Percentiles rank a stretch among this genome's conserved stretches.
phyloP scores from a whole-genome alignment of 2,888 invertebrate genomes.

The Ypsolopha scabrella region DNA sequence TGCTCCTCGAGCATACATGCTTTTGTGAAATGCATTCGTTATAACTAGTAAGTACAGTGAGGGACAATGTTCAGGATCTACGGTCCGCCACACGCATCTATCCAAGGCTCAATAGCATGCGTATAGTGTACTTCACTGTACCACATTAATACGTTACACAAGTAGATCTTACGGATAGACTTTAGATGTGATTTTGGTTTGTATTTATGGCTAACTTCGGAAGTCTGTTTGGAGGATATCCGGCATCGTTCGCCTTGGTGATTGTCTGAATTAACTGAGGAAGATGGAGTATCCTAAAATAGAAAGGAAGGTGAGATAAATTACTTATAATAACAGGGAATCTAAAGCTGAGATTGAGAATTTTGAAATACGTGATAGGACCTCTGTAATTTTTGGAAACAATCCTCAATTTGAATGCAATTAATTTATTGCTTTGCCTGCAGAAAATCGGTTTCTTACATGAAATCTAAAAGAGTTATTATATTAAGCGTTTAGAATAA shows the following conservation, averaged over 20 bases:
- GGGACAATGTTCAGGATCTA: constrained; percentile 25
- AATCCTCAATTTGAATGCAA: neutral
- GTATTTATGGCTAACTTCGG: too few relatives aligned
- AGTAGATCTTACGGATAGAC: too few relatives aligned
- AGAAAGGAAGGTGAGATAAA: neutral
- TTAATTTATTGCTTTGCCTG: too few relatives aligned
- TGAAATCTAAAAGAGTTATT: too few relatives aligned
- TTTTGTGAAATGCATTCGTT: too few relatives aligned
- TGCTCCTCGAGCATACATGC: too few relatives aligned
- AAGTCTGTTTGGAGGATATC: constrained; percentile 17
- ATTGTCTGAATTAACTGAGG: constrained; percentile 1
- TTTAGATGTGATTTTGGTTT: too few relatives aligned
- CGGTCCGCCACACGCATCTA: constrained; percentile 20
- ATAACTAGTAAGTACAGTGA: neutral
- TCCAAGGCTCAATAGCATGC: constrained; percentile 12
- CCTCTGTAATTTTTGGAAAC: neutral
- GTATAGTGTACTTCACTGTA: too few relatives aligned
- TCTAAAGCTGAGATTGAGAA: neutral
- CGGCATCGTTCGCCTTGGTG: constrained; percentile 11
- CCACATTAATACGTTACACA: too few relatives aligned
- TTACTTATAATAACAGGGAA: neutral
- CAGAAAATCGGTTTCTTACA: too few relatives aligned
- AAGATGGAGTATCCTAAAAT: neutral
- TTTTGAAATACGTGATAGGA: neutral
- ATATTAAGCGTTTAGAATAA: too few relatives aligned